Evolutionary conservation across 2,113 vertebrate genomes (phyloP), one percentile per base, ranked within the genome.

Genomic region (Himantopus leucocephalus): DNA sequence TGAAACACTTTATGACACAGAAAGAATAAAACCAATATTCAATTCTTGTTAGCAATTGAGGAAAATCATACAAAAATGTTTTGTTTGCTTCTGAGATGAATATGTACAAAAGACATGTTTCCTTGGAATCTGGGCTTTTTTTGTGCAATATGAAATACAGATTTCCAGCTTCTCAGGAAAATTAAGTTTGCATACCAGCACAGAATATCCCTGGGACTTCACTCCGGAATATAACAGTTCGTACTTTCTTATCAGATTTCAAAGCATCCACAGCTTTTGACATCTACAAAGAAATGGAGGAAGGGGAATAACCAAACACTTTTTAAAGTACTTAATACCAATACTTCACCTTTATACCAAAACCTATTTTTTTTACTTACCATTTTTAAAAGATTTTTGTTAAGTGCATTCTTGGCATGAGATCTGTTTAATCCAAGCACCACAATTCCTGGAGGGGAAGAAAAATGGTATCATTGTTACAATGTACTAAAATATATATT

Each of bases 131-230:
- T 29, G 52, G 66, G 81, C 3, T 3, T 45, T 35, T 86, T 62
- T 48, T 63, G 59, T 53, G 63, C 68, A 79, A 50, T 30, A 84
- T 30, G 3, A 79, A 34, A 94, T 24, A 88, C 2, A 19, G 43
- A 85, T 93, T 94, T 96, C 41, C 92, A 97, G 64, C 48, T 89
- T 95, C 74, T 92, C 66, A 96, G 74, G 82, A 97, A 97, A 96
- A 96, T 83, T 62, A 94, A 97, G 88, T 95, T 97, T 97, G 97
- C 98, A 94, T 98, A 99, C 99, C 99, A 98, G 99, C 99, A 98
- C 99, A 99, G 98, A 99, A 99, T 96, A 99, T 98, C 82, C 99
- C 99, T 41, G 99, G 99, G 81, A 99, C 99, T 98, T 99, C 97
- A 96, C 99, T 99, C 97, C 99, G 99, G 58, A 99, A 92, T 96